These are phyloP conservation scores for Saguinus imperator DNA, from an alignment of 2,113 vertebrate genomes.

Conservation along the genomic window DNA sequence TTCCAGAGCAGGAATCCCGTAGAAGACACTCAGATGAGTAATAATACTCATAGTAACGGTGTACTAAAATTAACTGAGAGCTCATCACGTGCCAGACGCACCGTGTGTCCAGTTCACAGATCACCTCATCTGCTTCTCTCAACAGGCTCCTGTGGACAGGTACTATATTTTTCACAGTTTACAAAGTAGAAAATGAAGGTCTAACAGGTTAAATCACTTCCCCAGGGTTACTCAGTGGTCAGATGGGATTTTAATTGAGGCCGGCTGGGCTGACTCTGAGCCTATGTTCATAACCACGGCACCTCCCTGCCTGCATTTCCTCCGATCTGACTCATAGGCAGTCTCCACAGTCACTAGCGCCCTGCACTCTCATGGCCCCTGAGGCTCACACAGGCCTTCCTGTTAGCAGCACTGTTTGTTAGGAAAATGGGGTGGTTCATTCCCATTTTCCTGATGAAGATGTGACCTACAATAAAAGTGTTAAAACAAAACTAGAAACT, in stretches of 20 bases:
- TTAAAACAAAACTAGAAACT: not conserved
- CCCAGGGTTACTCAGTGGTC: not conserved
- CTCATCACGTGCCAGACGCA: fast-evolving
- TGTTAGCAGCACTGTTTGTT: not conserved
- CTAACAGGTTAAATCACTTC: not conserved
- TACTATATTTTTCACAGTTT: not conserved
- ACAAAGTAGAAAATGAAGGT: not conserved
- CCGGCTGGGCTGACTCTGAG: not conserved
- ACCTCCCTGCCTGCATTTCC: not conserved
- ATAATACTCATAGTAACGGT: not conserved
- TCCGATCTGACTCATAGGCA: not conserved
- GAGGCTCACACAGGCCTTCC: not conserved
- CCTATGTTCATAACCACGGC: too few species aligned
- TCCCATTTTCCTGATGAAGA: not conserved
- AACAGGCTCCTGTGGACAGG: not conserved
- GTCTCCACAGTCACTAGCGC: too few species aligned
- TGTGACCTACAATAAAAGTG: not conserved
- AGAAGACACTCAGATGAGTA: not conserved
- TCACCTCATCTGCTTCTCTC: not conserved
- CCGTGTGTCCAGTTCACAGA: not conserved
- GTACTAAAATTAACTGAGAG: not conserved
- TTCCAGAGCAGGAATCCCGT: not conserved
- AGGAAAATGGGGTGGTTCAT: not conserved
- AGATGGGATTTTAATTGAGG: not conserved
- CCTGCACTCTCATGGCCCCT: fast-evolving